Conservation (phyloP, 1,140 invertebrate species). For the Lerema accius region DNA sequence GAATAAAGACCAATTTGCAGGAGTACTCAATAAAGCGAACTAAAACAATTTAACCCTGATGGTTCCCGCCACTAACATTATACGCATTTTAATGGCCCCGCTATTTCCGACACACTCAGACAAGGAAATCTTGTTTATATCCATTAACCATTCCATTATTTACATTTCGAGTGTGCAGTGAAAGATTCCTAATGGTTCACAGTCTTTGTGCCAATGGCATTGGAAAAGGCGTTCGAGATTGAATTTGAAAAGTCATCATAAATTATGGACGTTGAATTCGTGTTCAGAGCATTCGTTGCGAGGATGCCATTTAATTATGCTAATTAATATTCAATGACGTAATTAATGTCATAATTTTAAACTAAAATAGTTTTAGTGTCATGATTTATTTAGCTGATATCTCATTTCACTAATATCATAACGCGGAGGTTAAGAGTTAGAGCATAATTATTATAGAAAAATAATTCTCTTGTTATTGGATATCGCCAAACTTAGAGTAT, state of each 20-base stretch:
- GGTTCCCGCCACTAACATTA: conserved; percentile 5
- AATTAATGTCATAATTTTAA: not conserved
- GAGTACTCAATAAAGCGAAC: too few relatives aligned
- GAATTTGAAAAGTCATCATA: not conserved
- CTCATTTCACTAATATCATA: too few relatives aligned
- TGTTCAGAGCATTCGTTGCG: not conserved
- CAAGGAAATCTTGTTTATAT: conserved; percentile 18
- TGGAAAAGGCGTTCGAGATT: not conserved
- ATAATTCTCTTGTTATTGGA: too few relatives aligned
- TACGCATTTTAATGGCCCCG: not conserved
- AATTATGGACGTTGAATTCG: not conserved
- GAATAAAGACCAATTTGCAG: too few relatives aligned
- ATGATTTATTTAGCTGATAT: too few relatives aligned
- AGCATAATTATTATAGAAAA: too few relatives aligned
- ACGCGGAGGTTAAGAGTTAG: too few relatives aligned
- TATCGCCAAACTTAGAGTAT: too few relatives aligned
- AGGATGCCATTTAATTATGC: not conserved
- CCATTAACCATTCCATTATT: conserved; percentile 13
- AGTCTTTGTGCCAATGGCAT: too few relatives aligned
- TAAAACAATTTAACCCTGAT: too few relatives aligned
- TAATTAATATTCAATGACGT: not conserved
- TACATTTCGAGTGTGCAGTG: conserved; percentile 7
- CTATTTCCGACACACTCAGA: conserved; percentile 2
- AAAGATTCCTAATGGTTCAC: too few relatives aligned
- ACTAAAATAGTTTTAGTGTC: not conserved